These are phyloP conservation scores for Nothoprocta pentlandii DNA, from an alignment of 2,113 vertebrate species.

Conservation along the genomic window DNA sequence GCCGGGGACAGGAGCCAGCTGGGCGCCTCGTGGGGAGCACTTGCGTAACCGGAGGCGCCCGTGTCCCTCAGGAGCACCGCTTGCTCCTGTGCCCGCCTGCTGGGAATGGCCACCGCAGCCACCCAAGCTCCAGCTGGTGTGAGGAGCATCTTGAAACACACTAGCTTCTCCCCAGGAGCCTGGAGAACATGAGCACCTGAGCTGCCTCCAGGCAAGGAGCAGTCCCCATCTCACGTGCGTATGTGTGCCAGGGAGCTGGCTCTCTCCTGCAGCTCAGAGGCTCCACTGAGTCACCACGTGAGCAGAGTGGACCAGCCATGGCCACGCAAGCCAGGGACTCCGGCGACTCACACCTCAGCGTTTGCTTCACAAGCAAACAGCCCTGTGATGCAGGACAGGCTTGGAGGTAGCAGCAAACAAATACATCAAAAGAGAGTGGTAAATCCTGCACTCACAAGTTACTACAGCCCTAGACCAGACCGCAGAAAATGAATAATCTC, in stretches of 20 bases:
- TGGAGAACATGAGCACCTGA: neutral
- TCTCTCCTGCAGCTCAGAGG: neutral
- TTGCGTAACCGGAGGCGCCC: fast-evolving
- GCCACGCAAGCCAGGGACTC: neutral
- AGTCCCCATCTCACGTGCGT: neutral
- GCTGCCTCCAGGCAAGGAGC: neutral
- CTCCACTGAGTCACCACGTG: neutral
- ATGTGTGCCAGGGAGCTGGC: neutral
- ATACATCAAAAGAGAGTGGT: neutral
- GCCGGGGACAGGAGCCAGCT: neutral
- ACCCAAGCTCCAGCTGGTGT: neutral
- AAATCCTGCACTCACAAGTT: neutral
- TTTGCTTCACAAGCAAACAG: neutral
- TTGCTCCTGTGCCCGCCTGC: neutral
- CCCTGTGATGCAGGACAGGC: neutral
- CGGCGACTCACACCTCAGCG: neutral
- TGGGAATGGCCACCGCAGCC: neutral
- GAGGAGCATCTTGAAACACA: neutral
- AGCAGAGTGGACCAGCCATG: neutral
- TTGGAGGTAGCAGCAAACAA: neutral
- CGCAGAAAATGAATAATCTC: neutral
- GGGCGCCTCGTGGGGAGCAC: fast-evolving
- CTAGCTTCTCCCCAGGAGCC: neutral
- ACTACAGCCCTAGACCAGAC: neutral
- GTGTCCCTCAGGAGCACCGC: neutral